These are phyloP conservation scores for Chloromyia formosa DNA, from an alignment of 2,888 invertebrate species.

Conservation along the genomic window DNA sequence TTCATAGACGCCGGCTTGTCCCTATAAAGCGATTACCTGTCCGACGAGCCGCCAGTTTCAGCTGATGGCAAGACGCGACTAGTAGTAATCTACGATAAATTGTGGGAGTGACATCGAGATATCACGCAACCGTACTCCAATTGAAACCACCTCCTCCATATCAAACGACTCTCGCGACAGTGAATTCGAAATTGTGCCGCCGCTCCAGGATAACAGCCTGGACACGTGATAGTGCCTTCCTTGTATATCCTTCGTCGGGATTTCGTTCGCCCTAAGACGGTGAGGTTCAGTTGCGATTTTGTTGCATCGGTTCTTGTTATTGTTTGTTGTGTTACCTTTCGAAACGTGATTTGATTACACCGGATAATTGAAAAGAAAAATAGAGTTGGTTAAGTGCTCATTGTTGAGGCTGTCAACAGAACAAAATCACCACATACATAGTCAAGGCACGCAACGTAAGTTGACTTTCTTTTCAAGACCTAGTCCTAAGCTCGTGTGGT, in stretches of 20 bases:
- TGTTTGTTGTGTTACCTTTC: not conserved
- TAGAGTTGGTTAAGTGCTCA: not conserved
- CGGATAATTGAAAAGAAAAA: not conserved
- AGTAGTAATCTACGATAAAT: conserved; percentile 2
- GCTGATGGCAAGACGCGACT: conserved; percentile 26
- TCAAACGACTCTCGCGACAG: not conserved
- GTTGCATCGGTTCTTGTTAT: not conserved
- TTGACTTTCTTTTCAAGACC: conserved; percentile 9
- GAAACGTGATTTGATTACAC: not conserved
- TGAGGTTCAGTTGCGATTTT: too few species aligned
- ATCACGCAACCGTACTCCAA: not conserved
- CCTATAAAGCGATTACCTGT: conserved; percentile 43
- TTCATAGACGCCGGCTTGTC: conserved; percentile 33
- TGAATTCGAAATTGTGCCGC: too few species aligned
- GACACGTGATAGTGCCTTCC: conserved; percentile 1
- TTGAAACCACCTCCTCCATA: not conserved
- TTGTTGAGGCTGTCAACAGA: not conserved
- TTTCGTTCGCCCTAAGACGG: not conserved
- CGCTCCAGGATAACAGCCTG: not conserved
- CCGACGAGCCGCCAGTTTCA: conserved; percentile 39
- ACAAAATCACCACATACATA: not conserved
- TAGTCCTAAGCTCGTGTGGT: conserved; percentile 7
- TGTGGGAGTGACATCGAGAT: conserved; percentile 11
- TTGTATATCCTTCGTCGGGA: too few species aligned
- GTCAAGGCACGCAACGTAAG: conserved; percentile 6